These are phyloP conservation scores for Hypotaenidia okinawae DNA, from an alignment of 2,797 vertebrate species.

Conservation along the genomic window DNA sequence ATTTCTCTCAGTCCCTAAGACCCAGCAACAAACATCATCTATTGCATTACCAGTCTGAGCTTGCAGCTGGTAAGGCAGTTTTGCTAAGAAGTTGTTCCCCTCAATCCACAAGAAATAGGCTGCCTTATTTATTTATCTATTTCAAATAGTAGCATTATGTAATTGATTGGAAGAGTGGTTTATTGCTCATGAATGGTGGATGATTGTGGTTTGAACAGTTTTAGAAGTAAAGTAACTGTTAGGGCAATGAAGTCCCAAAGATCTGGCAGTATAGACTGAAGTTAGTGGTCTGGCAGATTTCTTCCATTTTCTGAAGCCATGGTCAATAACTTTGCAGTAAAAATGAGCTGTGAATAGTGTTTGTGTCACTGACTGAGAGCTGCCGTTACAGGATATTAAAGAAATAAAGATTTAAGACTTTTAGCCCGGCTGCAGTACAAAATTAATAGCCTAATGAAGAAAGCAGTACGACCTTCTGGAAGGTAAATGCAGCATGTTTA, in stretches of 20 bases:
- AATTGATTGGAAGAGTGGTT: conserved; percentile 18
- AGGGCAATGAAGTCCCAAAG: not conserved
- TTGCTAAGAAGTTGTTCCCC: not conserved
- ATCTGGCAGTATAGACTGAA: not conserved
- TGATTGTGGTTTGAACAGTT: not conserved
- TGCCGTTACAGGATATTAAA: not conserved
- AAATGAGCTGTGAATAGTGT: not conserved
- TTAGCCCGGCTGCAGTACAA: not conserved
- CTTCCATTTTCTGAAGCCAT: not conserved
- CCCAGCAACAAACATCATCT: not conserved
- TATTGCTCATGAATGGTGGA: not conserved
- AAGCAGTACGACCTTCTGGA: not conserved
- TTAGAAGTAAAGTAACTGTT: conserved; percentile 5
- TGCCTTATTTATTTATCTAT: not conserved
- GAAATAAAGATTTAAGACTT: not conserved
- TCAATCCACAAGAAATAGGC: not conserved
- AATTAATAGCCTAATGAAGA: not conserved
- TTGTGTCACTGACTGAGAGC: not conserved
- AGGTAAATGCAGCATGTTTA: not conserved
- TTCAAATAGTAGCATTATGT: not conserved
- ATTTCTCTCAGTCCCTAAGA: not conserved
- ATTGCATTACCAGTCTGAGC: not conserved
- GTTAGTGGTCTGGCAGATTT: not conserved
- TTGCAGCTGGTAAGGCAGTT: conserved; percentile 13
- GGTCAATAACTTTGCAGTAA: not conserved